Evolutionary conservation across 2,888 invertebrate species (phyloP).

Genomic region (Iselma pallidipennis): DNA sequence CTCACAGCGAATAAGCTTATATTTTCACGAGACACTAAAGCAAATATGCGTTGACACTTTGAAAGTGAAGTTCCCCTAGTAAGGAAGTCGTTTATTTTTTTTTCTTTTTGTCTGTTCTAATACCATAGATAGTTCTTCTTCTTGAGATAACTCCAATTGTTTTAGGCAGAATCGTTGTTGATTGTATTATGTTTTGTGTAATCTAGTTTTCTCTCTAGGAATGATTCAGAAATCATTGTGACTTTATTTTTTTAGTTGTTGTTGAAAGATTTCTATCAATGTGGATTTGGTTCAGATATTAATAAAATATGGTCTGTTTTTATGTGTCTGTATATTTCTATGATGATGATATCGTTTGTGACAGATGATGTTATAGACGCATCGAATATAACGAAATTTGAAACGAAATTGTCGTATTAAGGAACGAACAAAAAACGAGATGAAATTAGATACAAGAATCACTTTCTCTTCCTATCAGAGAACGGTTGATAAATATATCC

Average conservation of each 20-base stretch:
- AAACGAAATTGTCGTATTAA: no score
- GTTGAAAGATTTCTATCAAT: neutral
- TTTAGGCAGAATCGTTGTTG: no score
- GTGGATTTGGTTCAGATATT: neutral
- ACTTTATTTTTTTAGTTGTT: neutral
- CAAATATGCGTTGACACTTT: constrained; percentile 17
- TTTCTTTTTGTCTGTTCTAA: constrained; percentile 7
- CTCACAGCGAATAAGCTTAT: constrained; percentile 13
- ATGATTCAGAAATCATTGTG: no score
- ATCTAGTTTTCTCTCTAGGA: no score
- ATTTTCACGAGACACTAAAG: constrained; percentile 11
- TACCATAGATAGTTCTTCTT: no score
- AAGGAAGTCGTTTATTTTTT: constrained; percentile 11
- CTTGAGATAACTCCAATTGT: no score
- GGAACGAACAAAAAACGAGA: neutral
- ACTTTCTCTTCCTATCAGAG: neutral
- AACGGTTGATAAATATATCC: neutral
- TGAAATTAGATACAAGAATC: neutral
- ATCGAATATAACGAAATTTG: no score
- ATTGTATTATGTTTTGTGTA: no score
- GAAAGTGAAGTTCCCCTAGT: constrained; percentile 3
- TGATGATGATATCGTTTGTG: no score
- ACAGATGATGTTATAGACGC: no score
- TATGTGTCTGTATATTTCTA: no score
- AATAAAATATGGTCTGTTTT: no score